Conservation (phyloP, 2,797 vertebrate species). For the Lacerta bilineata region DNA sequence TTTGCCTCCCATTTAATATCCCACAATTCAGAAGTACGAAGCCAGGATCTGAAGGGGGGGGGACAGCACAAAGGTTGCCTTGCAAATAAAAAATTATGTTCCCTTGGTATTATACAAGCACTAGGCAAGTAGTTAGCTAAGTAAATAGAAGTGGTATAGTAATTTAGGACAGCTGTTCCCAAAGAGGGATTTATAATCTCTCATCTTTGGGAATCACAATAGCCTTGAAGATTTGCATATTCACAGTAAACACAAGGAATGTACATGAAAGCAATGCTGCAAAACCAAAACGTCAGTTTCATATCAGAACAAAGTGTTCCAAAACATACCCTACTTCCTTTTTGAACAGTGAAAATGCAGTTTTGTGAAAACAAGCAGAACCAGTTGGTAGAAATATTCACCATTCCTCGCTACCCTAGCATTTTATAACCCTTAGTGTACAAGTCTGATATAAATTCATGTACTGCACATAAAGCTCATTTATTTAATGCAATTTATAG, state of each 20-base stretch:
- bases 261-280: slow-evolving; percentile 7
- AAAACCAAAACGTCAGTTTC: slow-evolving; percentile 4
- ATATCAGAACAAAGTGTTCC: slow-evolving; percentile 21
- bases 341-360: background rate
- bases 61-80: background rate
- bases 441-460: background rate
- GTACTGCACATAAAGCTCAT: background rate
- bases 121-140: background rate
- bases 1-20: background rate
- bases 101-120: background rate
- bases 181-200: background rate
- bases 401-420: background rate
- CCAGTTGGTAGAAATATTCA: slow-evolving; percentile 12
- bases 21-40: background rate
- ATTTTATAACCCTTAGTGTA: background rate
- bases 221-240: slow-evolving; percentile 8
- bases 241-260: background rate
- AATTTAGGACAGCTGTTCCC: background rate
- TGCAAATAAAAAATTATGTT: background rate
- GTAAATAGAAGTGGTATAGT: background rate
- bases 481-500: background rate
- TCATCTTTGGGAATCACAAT: background rate
- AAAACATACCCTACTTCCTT: slow-evolving; percentile 12
- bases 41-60: background rate
- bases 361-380: slow-evolving; percentile 36